Conservation (phyloP, 2,113 vertebrate species). For the Clarias macrocephalus region DNA sequence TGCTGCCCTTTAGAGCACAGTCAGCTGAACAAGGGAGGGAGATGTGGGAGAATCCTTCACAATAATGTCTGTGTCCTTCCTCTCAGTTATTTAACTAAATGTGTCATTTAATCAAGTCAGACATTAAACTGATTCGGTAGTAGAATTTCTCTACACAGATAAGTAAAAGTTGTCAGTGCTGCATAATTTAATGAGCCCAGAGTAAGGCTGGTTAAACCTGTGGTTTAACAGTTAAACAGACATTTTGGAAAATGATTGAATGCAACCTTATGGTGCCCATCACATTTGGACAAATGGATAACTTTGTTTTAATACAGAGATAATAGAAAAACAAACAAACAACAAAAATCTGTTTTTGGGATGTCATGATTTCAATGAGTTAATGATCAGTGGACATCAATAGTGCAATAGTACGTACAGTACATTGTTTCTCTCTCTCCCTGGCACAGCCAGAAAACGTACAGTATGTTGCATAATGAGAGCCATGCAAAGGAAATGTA, state of each 20-base stretch:
- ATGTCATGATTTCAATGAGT: neutral
- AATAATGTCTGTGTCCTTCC: conserved; percentile 6
- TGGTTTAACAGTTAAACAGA: too few species aligned
- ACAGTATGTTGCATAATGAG: conserved; percentile 86
- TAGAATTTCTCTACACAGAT: neutral
- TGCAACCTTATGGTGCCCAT: neutral
- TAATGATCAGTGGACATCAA: neutral
- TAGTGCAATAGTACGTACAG: neutral
- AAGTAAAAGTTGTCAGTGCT: neutral
- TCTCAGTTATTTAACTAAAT: neutral
- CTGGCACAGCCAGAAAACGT: conserved; percentile 79
- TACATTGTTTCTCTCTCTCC: conserved; percentile 48
- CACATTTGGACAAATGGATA: neutral
- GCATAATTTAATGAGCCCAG: neutral
- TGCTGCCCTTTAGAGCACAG: conserved; percentile 31
- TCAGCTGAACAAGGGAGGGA: conserved; percentile 30
- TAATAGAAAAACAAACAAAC: neutral
- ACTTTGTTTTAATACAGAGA: neutral
- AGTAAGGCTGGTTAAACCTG: neutral
- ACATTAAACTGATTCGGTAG: neutral
- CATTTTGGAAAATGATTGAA: neutral
- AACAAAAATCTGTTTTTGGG: neutral
- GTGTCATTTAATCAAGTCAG: neutral
- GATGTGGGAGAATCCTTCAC: conserved; percentile 12
- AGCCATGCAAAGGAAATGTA: conserved; percentile 92